Percentiles rank a stretch among this genome's conserved stretches.
These are phyloP conservation scores for Drosophila silvestris DNA, from an alignment of 2,888 invertebrate genomes.

Conservation along the genomic window DNA sequence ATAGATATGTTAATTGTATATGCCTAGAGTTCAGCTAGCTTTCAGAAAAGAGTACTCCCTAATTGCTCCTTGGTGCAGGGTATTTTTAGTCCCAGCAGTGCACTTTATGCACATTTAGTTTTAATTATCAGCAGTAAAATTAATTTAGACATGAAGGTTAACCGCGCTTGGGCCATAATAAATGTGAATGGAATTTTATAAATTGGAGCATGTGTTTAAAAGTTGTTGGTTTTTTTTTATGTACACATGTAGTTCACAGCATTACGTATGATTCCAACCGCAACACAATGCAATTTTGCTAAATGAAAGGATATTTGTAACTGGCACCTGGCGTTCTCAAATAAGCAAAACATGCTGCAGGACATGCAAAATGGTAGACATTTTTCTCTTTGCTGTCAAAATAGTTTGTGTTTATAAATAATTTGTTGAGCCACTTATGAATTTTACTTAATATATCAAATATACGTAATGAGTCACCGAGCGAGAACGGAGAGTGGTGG, in stretches of 20 bases:
- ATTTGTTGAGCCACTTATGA: not conserved
- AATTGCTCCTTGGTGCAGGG: not conserved
- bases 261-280: constrained; percentile 25
- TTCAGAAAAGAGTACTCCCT: not conserved
- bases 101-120: constrained; percentile 50
- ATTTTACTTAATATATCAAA: constrained; percentile 7
- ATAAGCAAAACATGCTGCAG: constrained; percentile 9
- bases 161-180: constrained; percentile 37
- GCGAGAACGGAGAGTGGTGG: not conserved
- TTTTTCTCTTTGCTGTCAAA: not conserved
- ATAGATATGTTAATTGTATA: not conserved
- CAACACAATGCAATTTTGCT: constrained; percentile 17
- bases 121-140: constrained; percentile 34
- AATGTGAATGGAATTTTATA: constrained; percentile 52
- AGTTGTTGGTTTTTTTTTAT: constrained; percentile 20
- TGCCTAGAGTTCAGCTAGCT: not conserved
- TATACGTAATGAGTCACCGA: constrained; percentile 19
- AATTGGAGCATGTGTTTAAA: constrained; percentile 63
- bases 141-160: constrained; percentile 36
- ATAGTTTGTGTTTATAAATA: constrained; percentile 1
- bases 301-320: constrained; percentile 40
- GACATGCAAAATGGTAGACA: not conserved
- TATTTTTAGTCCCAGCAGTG: constrained; percentile 37
- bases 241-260: constrained; percentile 3
- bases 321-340: constrained; percentile 15